phyloP scores from a whole-genome alignment of 2,888 invertebrate species.

The Napeogenes inachia region DNA sequence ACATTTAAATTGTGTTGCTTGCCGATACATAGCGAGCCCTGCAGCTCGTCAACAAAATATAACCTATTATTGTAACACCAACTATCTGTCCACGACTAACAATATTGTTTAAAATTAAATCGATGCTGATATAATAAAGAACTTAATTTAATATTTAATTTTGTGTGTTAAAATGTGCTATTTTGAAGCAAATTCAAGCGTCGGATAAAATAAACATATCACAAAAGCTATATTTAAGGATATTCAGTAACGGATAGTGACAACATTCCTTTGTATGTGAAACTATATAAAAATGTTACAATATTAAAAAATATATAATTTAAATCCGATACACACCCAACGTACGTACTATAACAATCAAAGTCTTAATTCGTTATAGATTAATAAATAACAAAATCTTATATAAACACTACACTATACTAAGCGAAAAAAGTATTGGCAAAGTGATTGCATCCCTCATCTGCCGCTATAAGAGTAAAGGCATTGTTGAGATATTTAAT shows the following conservation, averaged over 20 bases:
- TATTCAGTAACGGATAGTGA: not conserved
- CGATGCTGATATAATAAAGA: slow-evolving; percentile 34
- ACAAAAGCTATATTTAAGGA: slow-evolving; percentile 50
- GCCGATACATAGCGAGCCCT: slow-evolving; percentile 60
- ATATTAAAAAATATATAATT: slow-evolving; percentile 1
- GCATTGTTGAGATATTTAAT: too few species aligned
- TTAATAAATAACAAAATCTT: slow-evolving; percentile 76
- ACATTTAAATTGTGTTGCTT: slow-evolving; percentile 63
- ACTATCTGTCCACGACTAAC: slow-evolving; percentile 69
- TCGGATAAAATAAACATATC: slow-evolving; percentile 55
- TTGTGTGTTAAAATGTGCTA: slow-evolving; percentile 32
- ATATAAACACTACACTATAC: slow-evolving; percentile 62
- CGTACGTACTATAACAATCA: slow-evolving; percentile 49
- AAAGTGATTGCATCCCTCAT: slow-evolving; percentile 42
- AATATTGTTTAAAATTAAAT: slow-evolving; percentile 61
- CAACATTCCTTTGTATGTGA: not conserved
- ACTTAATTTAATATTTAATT: slow-evolving; percentile 32
- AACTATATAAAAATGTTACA: not conserved
- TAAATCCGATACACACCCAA: slow-evolving; percentile 9
- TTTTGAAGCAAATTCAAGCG: slow-evolving; percentile 33
- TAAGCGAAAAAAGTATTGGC: slow-evolving; percentile 65
- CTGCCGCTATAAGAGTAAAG: slow-evolving; percentile 13
- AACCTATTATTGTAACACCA: slow-evolving; percentile 50
- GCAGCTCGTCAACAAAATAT: slow-evolving; percentile 48
- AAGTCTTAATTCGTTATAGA: slow-evolving; percentile 68